A percentile compares a stretch with the other conserved stretches of the same genome.
phyloP scores from a whole-genome alignment of 2,797 vertebrate species.

The Leptatherina wallacei region DNA sequence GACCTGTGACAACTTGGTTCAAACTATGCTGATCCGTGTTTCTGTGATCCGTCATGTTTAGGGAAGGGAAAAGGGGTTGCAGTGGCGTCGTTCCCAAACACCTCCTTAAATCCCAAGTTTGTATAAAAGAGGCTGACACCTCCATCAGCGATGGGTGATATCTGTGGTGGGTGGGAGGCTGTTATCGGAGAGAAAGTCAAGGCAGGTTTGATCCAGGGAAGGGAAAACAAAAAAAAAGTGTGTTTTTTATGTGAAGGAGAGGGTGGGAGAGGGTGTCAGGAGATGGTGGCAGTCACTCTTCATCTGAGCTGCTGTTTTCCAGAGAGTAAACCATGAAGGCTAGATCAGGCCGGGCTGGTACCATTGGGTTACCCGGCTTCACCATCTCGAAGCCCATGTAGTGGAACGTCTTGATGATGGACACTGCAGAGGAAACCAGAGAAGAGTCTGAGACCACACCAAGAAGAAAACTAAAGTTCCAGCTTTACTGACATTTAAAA shows the following conservation, averaged over 20 bases:
- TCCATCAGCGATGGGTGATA: conserved; percentile 17
- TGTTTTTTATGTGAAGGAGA: neutral
- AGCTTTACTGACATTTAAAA: neutral
- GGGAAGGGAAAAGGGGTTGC: neutral
- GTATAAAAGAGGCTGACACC: conserved; percentile 11
- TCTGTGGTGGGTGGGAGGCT: conserved; percentile 2
- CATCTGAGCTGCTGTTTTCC: conserved; percentile 89
- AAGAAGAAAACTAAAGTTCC: neutral
- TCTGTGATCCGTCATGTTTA: conserved; percentile 23
- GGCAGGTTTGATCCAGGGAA: conserved; percentile 9
- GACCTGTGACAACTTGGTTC: conserved; percentile 35
- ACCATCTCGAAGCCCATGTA: conserved; percentile 95
- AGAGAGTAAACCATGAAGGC: conserved; percentile 94
- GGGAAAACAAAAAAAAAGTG: conserved; percentile 12
- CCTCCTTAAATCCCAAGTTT: conserved; percentile 21
- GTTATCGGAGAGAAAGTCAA: conserved; percentile 10
- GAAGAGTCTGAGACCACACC: neutral
- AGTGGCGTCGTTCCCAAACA: conserved; percentile 4
- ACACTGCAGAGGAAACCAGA: conserved; percentile 69
- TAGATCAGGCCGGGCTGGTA: conserved; percentile 89
- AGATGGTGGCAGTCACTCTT: conserved; percentile 68
- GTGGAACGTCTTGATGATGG: conserved; percentile 93
- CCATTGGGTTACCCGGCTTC: conserved; percentile 90
- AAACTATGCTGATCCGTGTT: conserved; percentile 12
- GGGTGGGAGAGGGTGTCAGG: conserved; percentile 13